These are phyloP conservation scores for Oryzias melastigma DNA, from an alignment of 2,113 vertebrate genomes.

Conservation along the genomic window DNA sequence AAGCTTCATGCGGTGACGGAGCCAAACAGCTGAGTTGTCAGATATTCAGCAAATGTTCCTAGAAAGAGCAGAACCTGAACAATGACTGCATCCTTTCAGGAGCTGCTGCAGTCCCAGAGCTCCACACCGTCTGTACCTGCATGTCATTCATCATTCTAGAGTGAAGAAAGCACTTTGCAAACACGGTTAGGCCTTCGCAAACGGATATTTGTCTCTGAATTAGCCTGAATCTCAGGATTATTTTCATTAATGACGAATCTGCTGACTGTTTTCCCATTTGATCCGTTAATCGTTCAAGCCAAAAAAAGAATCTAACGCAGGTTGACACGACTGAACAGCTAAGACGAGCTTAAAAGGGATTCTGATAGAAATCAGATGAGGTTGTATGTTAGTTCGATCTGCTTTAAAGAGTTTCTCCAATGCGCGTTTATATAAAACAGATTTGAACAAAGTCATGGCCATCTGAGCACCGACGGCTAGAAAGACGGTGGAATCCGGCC, in stretches of 20 bases:
- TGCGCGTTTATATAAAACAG: not conserved
- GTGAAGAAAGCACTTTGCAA: not conserved
- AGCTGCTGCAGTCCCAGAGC: slow-evolving; percentile 4
- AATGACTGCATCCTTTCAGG: not conserved
- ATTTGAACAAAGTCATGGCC: not conserved
- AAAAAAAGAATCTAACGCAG: not conserved
- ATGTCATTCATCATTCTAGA: no score
- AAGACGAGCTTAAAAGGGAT: no score
- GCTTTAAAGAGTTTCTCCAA: not conserved
- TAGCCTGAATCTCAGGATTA: not conserved
- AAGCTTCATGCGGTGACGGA: slow-evolving; percentile 4
- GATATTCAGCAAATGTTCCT: slow-evolving; percentile 24
- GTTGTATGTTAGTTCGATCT: no score
- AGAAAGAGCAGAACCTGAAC: slow-evolving; percentile 11
- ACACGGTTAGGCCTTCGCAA: not conserved
- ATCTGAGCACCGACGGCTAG: not conserved
- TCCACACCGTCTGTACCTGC: not conserved
- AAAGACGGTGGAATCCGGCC: not conserved
- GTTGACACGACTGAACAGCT: not conserved
- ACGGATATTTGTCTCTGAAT: not conserved
- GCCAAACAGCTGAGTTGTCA: not conserved
- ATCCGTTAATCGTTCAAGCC: not conserved
- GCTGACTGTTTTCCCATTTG: not conserved
- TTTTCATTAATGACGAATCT: not conserved
- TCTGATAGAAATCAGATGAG: no score